Evolutionary conservation across 2,888 invertebrate species (phyloP).

Genomic region (Chloromyia formosa): DNA sequence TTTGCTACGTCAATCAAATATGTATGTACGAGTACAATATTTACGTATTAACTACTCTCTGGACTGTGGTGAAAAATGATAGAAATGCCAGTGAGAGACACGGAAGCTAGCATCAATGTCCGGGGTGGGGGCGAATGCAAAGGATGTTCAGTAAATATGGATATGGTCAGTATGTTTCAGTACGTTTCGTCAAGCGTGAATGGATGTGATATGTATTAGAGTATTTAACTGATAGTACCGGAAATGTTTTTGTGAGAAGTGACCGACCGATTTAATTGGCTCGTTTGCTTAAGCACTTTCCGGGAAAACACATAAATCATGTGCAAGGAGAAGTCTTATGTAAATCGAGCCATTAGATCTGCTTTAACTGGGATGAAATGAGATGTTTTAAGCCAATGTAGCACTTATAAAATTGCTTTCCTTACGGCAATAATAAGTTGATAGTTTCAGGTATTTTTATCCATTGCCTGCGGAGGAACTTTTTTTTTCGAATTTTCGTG

Average conservation of each 20-base stretch:
- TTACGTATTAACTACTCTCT: slow-evolving; percentile 28
- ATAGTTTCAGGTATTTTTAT: too few species aligned
- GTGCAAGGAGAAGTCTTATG: too few species aligned
- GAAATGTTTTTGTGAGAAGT: slow-evolving; percentile 16
- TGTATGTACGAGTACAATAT: slow-evolving; percentile 28
- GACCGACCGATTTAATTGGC: slow-evolving; percentile 9
- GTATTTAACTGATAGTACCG: slow-evolving; percentile 31
- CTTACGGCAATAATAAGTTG: too few species aligned
- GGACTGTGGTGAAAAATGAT: slow-evolving; percentile 30
- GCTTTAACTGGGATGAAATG: too few species aligned
- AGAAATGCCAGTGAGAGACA: background rate
- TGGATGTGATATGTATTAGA: slow-evolving; percentile 21
- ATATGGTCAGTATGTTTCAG: background rate
- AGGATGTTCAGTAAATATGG: background rate
- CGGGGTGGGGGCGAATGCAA: background rate
- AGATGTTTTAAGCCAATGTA: too few species aligned
- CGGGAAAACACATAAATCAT: background rate
- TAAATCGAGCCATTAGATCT: too few species aligned
- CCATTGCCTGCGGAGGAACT: too few species aligned
- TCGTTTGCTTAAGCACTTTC: background rate
- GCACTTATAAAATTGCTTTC: too few species aligned
- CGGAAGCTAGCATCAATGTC: background rate
- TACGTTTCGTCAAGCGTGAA: background rate
- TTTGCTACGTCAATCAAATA: slow-evolving; percentile 43
- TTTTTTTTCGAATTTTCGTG: too few species aligned